Evolutionary conservation across 1,140 invertebrate genomes (phyloP).

Genomic region (Polypedilum pembai): DNA sequence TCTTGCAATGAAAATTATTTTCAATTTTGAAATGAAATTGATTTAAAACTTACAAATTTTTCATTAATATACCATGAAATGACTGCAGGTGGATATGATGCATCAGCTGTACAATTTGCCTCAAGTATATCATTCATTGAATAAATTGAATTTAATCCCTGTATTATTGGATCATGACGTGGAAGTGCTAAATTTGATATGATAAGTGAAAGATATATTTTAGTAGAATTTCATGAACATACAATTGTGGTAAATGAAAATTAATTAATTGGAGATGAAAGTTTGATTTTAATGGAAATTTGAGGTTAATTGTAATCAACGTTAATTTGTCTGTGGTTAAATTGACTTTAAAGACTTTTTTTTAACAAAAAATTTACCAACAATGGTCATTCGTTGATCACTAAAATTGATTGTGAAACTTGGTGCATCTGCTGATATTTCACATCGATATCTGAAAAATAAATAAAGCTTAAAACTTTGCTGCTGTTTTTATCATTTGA

Average conservation of each 20-base stretch:
- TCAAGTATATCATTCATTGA: conserved; percentile 44
- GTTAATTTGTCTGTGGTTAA: neutral
- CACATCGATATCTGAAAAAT: conserved; percentile 23
- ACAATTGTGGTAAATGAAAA: neutral
- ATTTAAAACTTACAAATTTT: conserved; percentile 32
- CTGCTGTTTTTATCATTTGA: neutral
- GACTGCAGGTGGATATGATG: conserved; percentile 45
- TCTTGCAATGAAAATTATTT: too few species aligned
- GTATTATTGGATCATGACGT: conserved; percentile 42
- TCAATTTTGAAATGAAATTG: too few species aligned
- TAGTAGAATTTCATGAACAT: neutral
- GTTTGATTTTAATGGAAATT: neutral
- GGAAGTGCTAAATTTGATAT: conserved; percentile 40
- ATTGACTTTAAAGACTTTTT: neutral
- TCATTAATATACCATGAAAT: conserved; percentile 49
- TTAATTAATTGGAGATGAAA: neutral
- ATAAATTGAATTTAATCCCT: conserved; percentile 41
- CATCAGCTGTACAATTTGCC: conserved; percentile 46
- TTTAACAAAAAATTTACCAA: conserved; percentile 2
- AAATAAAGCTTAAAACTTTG: conserved; percentile 20
- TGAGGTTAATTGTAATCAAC: neutral
- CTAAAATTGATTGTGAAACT: conserved; percentile 18
- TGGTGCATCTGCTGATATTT: conserved; percentile 23
- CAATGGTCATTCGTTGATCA: conserved; percentile 18
- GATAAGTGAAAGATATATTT: neutral